Evolutionary conservation across 1,140 invertebrate genomes (phyloP).

Genomic region (Drosophila pallidifrons): DNA sequence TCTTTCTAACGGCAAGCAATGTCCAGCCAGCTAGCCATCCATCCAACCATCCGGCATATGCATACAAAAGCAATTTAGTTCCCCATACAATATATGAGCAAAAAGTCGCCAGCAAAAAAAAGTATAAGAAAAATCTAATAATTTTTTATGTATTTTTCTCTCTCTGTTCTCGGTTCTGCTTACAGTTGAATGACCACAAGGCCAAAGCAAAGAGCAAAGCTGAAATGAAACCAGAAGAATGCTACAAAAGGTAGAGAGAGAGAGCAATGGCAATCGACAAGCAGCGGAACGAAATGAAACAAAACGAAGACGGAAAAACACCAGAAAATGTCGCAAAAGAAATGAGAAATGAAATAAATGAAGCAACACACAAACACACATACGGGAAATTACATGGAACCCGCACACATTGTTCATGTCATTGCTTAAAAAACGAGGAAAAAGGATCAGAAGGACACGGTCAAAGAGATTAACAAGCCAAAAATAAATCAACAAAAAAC

Average conservation of each 20-base stretch:
- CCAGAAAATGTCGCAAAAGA: slow-evolving; percentile 44
- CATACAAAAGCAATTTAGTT: slow-evolving; percentile 65
- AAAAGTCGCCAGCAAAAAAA: slow-evolving; percentile 39
- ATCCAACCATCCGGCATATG: slow-evolving; percentile 54
- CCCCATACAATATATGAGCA: slow-evolving; percentile 18
- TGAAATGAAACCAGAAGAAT: slow-evolving; percentile 45
- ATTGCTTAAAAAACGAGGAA: slow-evolving; percentile 17
- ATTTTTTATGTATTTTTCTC: slow-evolving; percentile 65
- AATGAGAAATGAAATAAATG: slow-evolving; percentile 59
- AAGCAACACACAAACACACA: slow-evolving; percentile 39
- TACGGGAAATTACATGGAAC: slow-evolving; percentile 53
- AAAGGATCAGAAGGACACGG: slow-evolving; percentile 32
- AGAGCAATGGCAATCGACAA: slow-evolving; percentile 10
- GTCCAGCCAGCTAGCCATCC: slow-evolving; percentile 32
- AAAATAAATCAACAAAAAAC: slow-evolving; percentile 51
- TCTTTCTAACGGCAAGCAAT: neutral
- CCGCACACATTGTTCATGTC: slow-evolving; percentile 12
- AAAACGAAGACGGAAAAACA: slow-evolving; percentile 16
- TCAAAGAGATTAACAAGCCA: slow-evolving; percentile 47
- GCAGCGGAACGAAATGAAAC: slow-evolving; percentile 29
- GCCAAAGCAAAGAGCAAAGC: slow-evolving; percentile 41
- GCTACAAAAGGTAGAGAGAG: slow-evolving; percentile 31
- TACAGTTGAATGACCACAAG: slow-evolving; percentile 71
- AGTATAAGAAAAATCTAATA: slow-evolving; percentile 58
- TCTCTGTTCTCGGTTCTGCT: slow-evolving; percentile 47